Conservation (phyloP, 2,888 invertebrate species). For the Tromatobia lineatoria region DNA sequence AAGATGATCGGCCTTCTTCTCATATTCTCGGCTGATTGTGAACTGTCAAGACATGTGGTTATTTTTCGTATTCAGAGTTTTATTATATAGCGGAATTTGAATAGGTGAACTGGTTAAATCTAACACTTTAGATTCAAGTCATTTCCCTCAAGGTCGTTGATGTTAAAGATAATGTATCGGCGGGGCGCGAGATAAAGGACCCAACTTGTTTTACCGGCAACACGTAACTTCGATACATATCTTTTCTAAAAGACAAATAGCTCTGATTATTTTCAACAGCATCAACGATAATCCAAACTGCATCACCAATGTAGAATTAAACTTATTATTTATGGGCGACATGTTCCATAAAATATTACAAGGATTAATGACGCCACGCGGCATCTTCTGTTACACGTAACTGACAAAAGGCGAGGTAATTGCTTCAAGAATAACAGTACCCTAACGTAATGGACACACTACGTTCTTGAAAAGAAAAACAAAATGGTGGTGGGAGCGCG, state of each 20-base stretch:
- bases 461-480: conserved; percentile 1
- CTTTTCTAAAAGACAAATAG: background rate
- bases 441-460: conserved; percentile 7
- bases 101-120: too few species aligned
- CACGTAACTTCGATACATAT: too few species aligned
- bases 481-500: conserved; percentile 36
- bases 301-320: background rate
- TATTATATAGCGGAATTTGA: too few species aligned
- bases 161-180: too few species aligned
- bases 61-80: too few species aligned
- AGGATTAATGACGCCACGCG: background rate
- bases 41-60: too few species aligned
- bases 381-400: background rate
- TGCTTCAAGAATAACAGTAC: background rate
- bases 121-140: too few species aligned
- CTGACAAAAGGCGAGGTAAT: conserved; percentile 4
- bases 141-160: too few species aligned
- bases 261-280: background rate
- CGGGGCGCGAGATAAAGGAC: too few species aligned
- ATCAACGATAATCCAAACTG: background rate
- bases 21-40: too few species aligned
- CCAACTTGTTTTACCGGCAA: background rate
- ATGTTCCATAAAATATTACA: background rate
- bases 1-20: too few species aligned
- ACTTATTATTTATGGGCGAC: background rate